Percentiles rank a stretch among this genome's conserved stretches.
Conservation (phyloP, 92 coral and sea anemone species). For the Micromussa lordhowensis region DNA sequence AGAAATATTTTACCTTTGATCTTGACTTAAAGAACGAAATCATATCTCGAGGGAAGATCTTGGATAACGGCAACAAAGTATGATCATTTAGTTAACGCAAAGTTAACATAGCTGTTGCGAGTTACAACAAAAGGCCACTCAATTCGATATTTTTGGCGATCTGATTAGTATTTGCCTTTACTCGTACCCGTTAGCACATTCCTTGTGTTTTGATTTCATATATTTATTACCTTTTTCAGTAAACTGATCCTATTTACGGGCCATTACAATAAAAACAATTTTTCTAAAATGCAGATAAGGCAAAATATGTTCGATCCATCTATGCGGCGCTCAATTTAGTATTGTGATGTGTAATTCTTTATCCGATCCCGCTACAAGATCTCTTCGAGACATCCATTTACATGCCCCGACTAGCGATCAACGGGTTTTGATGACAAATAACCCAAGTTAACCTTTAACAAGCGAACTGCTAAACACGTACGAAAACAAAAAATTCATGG, state of each 20-base stretch:
- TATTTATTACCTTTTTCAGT: background rate
- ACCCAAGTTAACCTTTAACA: constrained; percentile 1
- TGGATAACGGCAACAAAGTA: background rate
- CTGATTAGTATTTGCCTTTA: constrained; percentile 4
- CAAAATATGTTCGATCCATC: background rate
- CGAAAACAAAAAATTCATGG: background rate
- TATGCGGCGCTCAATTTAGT: background rate
- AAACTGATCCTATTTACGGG: background rate
- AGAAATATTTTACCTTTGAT: constrained; percentile 26
- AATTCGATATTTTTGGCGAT: background rate
- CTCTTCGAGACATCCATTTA: background rate
- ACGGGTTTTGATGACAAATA: background rate
- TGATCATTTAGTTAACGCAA: background rate
- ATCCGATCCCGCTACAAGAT: background rate
- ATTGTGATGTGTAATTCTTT: background rate
- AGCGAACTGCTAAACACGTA: background rate
- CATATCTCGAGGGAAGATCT: background rate
- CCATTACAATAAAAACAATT: background rate
- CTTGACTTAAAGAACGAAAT: constrained; percentile 30
- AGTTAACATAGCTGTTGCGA: background rate
- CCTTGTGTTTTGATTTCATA: constrained; percentile 4
- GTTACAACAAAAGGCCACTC: background rate
- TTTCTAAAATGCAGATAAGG: background rate
- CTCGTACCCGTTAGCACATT: background rate
- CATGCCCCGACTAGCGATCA: background rate